Base-by-base conservation (phyloP, 2,888 invertebrate genomes). In the Athrips mouffetella region DNA sequence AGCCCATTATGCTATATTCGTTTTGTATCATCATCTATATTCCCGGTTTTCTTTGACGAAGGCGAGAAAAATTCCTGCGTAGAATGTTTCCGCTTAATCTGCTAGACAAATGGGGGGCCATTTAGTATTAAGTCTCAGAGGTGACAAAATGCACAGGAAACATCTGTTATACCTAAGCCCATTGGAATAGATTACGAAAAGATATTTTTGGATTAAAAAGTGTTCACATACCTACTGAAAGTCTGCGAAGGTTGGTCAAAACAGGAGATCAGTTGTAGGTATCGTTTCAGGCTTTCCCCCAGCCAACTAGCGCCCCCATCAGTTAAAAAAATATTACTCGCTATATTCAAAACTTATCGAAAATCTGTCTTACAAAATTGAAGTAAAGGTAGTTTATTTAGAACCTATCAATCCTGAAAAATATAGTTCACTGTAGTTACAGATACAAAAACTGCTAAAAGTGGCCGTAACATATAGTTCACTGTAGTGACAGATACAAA, bases 111-210 rank as follows among this genome's bases (percentile, higher is more conserved):
- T 55, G 55, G 55, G 56, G 55, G 58, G 54, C 58, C 63, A 61
- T 57, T 62, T 60, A 54, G 56, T 56, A 64, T 58, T 60, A 63
- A 59, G 58, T 37, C 49, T 62, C 63, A 62, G 65, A 57, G 62
- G 59, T 61, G 58, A 62, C 60, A 64, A 63, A 67, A 62, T 65
- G 55, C 63, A 68, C 60, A 69, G 67, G 67, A 69, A 74, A 72
- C 70, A 73, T 73, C 61, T 71, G 73, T 65, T 72, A 65, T 62
- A 65, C 58, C 55, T 51, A 35, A 53, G 47, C 55, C 60, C 62
- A 57, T 49, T 55, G 50, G 51, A 49, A 39, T 49, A 54, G 45
- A 60, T 59, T 48, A 57, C 49, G 52, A 55, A 57, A 57, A 51
- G 49, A 60, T 58, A 57, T 57, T 60, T 45, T 52, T 53, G 49